phyloP scores from a whole-genome alignment of 2,113 vertebrate species.

The Mus musculus region DNA sequence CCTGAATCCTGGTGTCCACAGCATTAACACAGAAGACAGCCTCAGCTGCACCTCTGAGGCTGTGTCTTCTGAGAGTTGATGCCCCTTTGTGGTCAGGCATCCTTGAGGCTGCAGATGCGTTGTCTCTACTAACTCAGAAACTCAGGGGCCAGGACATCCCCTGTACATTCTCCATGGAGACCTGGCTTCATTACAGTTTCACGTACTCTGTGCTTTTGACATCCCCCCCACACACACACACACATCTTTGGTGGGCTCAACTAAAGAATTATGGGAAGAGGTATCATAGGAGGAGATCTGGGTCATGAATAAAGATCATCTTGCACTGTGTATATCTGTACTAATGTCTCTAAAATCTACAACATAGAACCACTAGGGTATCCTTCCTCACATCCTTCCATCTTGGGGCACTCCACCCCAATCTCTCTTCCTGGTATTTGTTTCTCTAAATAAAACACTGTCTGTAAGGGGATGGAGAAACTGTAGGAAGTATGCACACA shows the following conservation, averaged over 20 bases:
- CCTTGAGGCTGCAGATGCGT: background rate
- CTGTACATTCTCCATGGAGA: background rate
- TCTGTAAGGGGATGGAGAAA: background rate
- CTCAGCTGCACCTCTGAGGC: background rate
- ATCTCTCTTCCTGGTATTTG: background rate
- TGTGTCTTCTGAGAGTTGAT: background rate
- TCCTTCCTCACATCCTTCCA: background rate
- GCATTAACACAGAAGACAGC: accelerated
- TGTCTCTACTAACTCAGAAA: background rate
- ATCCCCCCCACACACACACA: background rate
- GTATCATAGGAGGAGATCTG: background rate
- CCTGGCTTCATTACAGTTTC: background rate
- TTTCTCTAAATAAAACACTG: background rate
- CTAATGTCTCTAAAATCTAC: background rate
- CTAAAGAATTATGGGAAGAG: background rate
- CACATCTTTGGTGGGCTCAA: background rate
- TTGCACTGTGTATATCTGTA: background rate
- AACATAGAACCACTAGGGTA: background rate
- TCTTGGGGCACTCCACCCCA: background rate
- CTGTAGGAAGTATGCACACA: no score
- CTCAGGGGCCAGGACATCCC: background rate
- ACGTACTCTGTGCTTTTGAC: background rate
- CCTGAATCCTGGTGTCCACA: accelerated
- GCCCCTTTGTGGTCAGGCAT: background rate
- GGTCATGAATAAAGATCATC: background rate